Evolutionary conservation across 2,113 vertebrate species (phyloP).

Genomic region (Corydoras maculifer): DNA sequence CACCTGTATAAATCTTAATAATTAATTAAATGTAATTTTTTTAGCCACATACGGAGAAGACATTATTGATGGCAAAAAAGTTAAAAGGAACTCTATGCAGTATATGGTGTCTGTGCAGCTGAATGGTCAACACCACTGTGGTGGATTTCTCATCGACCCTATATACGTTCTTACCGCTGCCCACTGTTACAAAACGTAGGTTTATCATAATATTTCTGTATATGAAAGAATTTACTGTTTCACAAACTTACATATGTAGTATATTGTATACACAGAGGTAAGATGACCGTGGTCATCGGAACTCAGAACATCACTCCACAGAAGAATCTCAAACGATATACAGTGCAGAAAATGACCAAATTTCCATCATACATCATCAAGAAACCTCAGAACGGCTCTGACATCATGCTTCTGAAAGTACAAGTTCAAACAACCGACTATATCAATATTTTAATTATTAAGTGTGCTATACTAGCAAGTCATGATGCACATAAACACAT

Average conservation of each 20-base stretch:
- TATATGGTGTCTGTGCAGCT: conserved; percentile 46
- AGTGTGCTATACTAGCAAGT: too few relatives aligned
- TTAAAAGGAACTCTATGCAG: conserved; percentile 14
- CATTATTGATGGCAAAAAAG: conserved; percentile 42
- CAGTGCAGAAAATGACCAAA: conserved; percentile 24
- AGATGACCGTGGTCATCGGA: conserved; percentile 59
- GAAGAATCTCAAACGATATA: conserved; percentile 26
- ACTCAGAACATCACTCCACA: conserved; percentile 47
- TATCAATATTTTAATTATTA: too few relatives aligned
- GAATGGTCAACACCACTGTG: conserved; percentile 24
- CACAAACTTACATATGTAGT: neutral
- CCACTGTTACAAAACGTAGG: conserved; percentile 52
- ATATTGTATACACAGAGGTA: conserved; percentile 8
- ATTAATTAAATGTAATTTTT: neutral
- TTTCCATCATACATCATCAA: neutral
- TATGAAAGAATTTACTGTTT: neutral
- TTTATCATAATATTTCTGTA: neutral
- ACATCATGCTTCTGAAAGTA: conserved; percentile 70
- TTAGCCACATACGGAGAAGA: conserved; percentile 27
- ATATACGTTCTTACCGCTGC: conserved; percentile 46
- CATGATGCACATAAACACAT: too few relatives aligned
- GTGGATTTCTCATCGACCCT: conserved; percentile 42
- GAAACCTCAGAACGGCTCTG: neutral
- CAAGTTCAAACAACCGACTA: neutral
- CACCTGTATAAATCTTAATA: too few relatives aligned